Conservation (phyloP, 2,797 vertebrate genomes). For the Peromyscus eremicus region DNA sequence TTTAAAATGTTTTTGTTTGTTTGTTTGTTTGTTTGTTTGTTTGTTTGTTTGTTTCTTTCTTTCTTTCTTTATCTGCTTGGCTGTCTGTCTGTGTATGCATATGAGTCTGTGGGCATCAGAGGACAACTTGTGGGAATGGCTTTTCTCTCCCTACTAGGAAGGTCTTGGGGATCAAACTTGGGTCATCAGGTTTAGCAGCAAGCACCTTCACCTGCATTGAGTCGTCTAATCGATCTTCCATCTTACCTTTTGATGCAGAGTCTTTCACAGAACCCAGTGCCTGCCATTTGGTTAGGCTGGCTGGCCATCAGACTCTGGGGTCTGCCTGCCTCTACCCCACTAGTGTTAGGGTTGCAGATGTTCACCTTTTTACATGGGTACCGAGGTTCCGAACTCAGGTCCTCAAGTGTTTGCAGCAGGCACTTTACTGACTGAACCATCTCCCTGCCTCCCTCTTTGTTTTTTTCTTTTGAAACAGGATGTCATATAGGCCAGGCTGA, state of each 20-base stretch:
- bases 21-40: not conserved
- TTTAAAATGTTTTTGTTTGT: not conserved
- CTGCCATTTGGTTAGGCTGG: not conserved
- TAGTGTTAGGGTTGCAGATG: not conserved
- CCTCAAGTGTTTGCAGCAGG: not conserved
- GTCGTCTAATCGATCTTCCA: not conserved
- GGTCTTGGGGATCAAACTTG: not conserved
- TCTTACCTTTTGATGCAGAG: not conserved
- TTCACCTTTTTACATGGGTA: not conserved
- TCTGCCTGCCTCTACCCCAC: not conserved
- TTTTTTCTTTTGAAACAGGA: not conserved
- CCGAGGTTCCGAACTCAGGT: not conserved
- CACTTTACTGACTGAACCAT: not conserved
- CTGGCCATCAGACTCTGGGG: not conserved
- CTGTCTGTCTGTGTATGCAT: not conserved
- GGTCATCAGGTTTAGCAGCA: not conserved
- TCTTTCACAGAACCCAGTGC: not conserved
- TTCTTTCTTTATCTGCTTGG: too few species aligned
- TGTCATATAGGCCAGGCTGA: not conserved
- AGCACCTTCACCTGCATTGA: not conserved
- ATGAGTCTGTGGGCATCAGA: not conserved
- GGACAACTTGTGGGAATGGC: not conserved
- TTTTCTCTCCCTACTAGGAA: not conserved
- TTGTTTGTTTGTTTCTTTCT: fast-evolving
- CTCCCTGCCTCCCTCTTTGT: not conserved